These are phyloP conservation scores for Aelia acuminata DNA, from an alignment of 2,888 invertebrate species.

Conservation along the genomic window DNA sequence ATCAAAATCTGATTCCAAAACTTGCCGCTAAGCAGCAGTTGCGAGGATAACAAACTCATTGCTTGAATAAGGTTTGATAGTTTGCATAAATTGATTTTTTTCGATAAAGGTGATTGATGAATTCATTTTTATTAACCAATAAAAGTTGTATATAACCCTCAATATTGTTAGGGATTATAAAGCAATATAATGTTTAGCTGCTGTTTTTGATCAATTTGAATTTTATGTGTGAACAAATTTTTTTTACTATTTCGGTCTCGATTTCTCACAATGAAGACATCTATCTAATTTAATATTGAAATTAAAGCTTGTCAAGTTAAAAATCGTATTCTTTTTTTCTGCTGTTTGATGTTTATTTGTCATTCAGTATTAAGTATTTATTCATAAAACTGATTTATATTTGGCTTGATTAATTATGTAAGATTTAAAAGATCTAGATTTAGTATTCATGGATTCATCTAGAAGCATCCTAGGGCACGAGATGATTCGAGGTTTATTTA, in stretches of 20 bases:
- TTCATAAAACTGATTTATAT: background rate
- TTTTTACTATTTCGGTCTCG: background rate
- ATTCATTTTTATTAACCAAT: background rate
- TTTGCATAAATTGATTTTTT: background rate
- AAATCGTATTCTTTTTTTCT: background rate
- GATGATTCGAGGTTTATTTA: background rate
- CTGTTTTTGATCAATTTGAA: background rate
- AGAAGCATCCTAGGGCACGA: background rate
- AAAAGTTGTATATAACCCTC: background rate
- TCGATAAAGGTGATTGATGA: background rate
- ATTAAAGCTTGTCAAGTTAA: conserved; percentile 23
- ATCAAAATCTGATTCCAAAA: no score
- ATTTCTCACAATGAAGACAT: background rate
- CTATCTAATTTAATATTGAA: background rate
- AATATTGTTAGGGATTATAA: background rate
- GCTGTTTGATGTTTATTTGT: background rate
- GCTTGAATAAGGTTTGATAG: no score
- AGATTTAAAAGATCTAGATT: background rate
- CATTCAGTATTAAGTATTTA: background rate
- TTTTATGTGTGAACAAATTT: background rate
- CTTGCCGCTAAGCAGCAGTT: background rate
- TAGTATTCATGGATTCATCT: conserved; percentile 12
- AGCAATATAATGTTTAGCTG: background rate
- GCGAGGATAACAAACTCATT: background rate
- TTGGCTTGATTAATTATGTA: background rate